Percentiles rank a stretch among this genome's conserved stretches.
Conservation (phyloP, 2,113 vertebrate genomes). For the Neopipo cinnamomea region DNA sequence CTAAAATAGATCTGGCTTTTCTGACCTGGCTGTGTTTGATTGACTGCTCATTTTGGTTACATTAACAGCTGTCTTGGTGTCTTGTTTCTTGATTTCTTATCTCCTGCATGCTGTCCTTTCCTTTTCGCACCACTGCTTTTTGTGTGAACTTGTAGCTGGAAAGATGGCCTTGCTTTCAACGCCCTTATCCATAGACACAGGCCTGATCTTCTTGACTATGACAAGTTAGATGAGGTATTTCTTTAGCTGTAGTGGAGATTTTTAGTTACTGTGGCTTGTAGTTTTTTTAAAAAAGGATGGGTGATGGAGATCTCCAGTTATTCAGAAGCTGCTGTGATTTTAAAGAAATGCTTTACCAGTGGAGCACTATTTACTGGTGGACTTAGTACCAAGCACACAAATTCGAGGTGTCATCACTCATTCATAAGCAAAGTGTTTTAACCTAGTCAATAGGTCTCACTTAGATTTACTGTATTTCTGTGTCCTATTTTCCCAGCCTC, state of each 20-base stretch:
- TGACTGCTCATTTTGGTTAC: constrained; percentile 52
- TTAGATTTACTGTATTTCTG: neutral
- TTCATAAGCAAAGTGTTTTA: constrained; percentile 1
- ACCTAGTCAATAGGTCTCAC: neutral
- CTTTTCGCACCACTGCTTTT: constrained; percentile 26
- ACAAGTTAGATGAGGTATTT: constrained; percentile 65
- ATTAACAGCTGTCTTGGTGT: constrained; percentile 61
- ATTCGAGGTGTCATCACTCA: constrained; percentile 24
- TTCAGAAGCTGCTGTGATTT: neutral
- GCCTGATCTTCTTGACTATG: constrained; percentile 66
- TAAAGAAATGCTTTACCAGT: neutral
- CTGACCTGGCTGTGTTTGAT: constrained; percentile 45
- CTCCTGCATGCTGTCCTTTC: constrained; percentile 54
- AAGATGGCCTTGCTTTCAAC: constrained; percentile 62
- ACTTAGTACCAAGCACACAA: neutral
- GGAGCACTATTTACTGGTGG: neutral
- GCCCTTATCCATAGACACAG: constrained; percentile 68
- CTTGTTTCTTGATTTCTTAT: constrained; percentile 18
- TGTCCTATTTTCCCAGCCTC: neutral
- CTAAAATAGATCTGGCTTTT: constrained; percentile 51
- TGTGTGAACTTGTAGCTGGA: constrained; percentile 60
- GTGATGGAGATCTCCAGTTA: constrained; percentile 6
- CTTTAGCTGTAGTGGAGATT: neutral
- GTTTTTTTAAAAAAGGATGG: constrained; percentile 69
- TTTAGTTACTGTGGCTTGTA: constrained; percentile 42